Base-by-base conservation (phyloP, 2,797 vertebrate genomes). In the Choloepus didactylus region DNA sequence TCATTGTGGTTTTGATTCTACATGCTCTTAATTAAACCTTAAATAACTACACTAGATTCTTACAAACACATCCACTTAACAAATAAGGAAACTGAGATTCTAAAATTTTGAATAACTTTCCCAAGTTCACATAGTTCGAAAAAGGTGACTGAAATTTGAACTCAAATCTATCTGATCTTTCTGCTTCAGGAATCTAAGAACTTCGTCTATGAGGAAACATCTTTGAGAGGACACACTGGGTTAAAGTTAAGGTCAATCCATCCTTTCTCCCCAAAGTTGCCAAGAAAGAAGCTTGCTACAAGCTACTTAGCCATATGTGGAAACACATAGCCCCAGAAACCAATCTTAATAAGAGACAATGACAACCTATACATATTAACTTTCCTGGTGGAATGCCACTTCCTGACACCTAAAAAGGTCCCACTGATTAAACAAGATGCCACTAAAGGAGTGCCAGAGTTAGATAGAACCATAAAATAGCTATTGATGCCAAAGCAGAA, bases 391-490 rank as follows among this genome's bases (percentile, higher is more conserved):
- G 94, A 97, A 97, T 69, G 92, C 93, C 93, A 94, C 31, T 23
- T 79, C 56, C 92, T 62, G 96, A 91, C 77, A 94, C 93, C 92
- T 70, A 89, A 95, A 97, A 97, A 96, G 86, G 96, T 97, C 64
- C 44, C 82, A 85, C 46, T 77, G 93, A 89, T 94, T 97, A 96
- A 97, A n/a, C 90, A 95, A 93, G 96, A 93, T 95, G 60, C 46
- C 92, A 91, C 62, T 81, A 89, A 94, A 87, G 91, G 12, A 81
- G 66, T 92, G 88, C 87, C 72, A 87, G 91, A 96, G 91, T 97
- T 93, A 80, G 56, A 95, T 95, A 35, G 77, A 96, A 51, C 25
- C 94, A 38, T 69, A 94, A 46, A 96, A 92, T 92, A 93, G 49
- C 31, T 51, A 49, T 75, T 82, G 67, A 60, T 54, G 81, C 67